Conservation (phyloP, 2,797 vertebrate genomes). For the Merluccius polli region DNA sequence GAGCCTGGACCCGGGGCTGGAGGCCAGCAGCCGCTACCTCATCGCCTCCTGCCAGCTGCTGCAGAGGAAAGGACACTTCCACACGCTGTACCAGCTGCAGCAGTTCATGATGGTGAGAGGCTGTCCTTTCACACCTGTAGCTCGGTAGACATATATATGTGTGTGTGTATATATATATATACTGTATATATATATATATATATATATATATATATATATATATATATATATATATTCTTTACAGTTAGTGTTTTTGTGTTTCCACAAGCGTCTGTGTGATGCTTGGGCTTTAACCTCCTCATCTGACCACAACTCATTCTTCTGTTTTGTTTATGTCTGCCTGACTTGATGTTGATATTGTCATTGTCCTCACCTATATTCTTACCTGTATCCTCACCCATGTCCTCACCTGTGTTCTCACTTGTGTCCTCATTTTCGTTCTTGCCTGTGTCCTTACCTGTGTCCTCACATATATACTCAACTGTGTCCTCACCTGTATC, state of each 20-base stretch:
- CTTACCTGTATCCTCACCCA: slow-evolving; percentile 87
- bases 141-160: too few relatives aligned
- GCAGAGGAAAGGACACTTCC: slow-evolving; percentile 84
- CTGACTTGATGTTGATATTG: too few relatives aligned
- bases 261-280: too few relatives aligned
- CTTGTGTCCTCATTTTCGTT: neutral
- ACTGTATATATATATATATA: too few relatives aligned
- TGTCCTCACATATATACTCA: slow-evolving; percentile 81
- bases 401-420: slow-evolving; percentile 77
- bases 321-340: too few relatives aligned
- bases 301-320: too few relatives aligned
- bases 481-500: slow-evolving; percentile 83
- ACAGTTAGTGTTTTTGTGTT: too few relatives aligned
- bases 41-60: slow-evolving; percentile 94
- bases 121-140: neutral
- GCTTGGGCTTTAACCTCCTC: too few relatives aligned
- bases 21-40: slow-evolving; percentile 86
- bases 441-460: slow-evolving; percentile 11
- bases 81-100: slow-evolving; percentile 92
- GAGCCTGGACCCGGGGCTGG: slow-evolving; percentile 83
- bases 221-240: too few relatives aligned
- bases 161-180: too few relatives aligned
- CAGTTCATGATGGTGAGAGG: slow-evolving; percentile 92
- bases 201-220: too few relatives aligned
- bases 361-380: too few relatives aligned